Evolutionary conservation across 2,888 invertebrate genomes (phyloP).

Genomic region (Eupithecia inturbata): DNA sequence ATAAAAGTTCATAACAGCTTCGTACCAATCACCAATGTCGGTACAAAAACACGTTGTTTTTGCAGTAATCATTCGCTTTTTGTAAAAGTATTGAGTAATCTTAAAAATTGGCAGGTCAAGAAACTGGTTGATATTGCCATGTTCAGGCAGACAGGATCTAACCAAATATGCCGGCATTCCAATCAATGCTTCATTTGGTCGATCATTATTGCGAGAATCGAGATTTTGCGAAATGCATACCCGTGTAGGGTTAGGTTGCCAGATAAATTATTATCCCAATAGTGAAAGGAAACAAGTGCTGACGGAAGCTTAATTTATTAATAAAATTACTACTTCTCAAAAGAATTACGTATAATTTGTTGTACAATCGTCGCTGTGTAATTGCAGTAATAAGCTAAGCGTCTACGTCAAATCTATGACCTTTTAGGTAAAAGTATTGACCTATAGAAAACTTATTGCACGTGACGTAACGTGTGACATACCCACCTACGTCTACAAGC

Average conservation of each 20-base stretch:
- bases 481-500: background rate
- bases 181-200: conserved; percentile 45
- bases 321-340: background rate
- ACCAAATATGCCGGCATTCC: conserved; percentile 44
- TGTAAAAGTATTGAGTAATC: conserved; percentile 53
- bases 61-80: conserved; percentile 54
- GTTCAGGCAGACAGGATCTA: conserved; percentile 65
- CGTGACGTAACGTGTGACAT: conserved; percentile 39
- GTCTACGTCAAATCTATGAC: conserved; percentile 48
- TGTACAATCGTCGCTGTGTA: conserved; percentile 19
- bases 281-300: background rate
- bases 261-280: background rate
- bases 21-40: conserved; percentile 41
- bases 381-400: conserved; percentile 23
- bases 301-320: conserved; percentile 9
- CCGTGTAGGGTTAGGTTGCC: conserved; percentile 2
- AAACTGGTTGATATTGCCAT: conserved; percentile 63
- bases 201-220: conserved; percentile 44
- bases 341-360: background rate
- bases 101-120: conserved; percentile 62
- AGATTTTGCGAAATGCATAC: conserved; percentile 2
- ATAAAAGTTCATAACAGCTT: conserved; percentile 44
- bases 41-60: conserved; percentile 51
- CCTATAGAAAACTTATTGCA: conserved; percentile 37
- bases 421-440: conserved; percentile 49